phyloP scores from a whole-genome alignment of 2,113 vertebrate genomes.

The Muntiacus reevesi region DNA sequence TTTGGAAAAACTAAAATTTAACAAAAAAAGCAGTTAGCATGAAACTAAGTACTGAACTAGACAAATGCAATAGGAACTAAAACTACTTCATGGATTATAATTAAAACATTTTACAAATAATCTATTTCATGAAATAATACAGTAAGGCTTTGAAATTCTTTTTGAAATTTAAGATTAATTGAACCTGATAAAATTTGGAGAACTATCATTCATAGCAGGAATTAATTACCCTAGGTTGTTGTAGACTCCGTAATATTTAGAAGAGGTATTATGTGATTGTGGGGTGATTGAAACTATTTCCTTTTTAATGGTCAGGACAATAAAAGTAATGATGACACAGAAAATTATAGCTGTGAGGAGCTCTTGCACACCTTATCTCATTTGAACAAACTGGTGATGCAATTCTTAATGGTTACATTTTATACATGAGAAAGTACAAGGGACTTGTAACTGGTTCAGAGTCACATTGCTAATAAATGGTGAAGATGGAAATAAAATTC shows the following conservation, averaged over 20 bases:
- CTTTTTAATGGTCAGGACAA: neutral
- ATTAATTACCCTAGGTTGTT: neutral
- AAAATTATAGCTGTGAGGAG: neutral
- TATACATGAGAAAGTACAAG: neutral
- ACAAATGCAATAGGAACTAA: neutral
- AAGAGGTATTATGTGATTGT: neutral
- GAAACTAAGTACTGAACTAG: neutral
- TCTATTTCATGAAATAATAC: slow-evolving; percentile 6
- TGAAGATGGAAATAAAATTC: neutral
- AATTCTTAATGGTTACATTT: neutral
- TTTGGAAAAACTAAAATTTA: neutral
- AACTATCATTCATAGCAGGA: neutral
- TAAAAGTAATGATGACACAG: neutral
- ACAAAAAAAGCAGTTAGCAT: neutral
- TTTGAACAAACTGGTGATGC: neutral
- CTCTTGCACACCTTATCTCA: neutral
- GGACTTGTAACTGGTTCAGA: neutral
- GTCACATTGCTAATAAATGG: neutral
- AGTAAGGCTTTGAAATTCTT: neutral
- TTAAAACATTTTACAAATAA: slow-evolving; percentile 18
- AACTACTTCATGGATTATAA: neutral
- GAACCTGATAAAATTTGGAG: neutral
- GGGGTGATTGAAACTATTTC: neutral
- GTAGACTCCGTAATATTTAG: neutral
- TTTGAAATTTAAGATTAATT: neutral